Conservation (phyloP, 2,797 vertebrate genomes). For the Gorsachius magnificus region DNA sequence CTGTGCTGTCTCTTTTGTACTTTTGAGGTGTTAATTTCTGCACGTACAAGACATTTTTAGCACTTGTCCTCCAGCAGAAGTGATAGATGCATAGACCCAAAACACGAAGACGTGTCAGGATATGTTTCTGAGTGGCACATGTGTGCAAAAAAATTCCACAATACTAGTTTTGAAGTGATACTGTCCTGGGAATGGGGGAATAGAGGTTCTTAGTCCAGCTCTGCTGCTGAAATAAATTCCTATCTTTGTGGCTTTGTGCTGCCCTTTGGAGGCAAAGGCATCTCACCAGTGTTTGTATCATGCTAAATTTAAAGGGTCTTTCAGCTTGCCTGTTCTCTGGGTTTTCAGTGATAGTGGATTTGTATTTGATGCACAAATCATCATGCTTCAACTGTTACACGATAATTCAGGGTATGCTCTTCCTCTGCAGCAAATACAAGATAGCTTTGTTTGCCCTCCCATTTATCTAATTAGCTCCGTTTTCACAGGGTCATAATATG, state of each 20-base stretch:
- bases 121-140: no score
- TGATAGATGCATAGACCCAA: not conserved
- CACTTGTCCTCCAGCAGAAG: not conserved
- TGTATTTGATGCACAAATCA: not conserved
- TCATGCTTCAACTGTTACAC: not conserved
- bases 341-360: not conserved
- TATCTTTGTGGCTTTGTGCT: not conserved
- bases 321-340: not conserved
- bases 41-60: not conserved
- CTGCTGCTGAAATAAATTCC: not conserved
- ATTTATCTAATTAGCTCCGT: not conserved
- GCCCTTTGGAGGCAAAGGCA: not conserved
- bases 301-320: not conserved
- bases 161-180: not conserved
- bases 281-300: not conserved
- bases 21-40: not conserved
- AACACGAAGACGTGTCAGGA: not conserved
- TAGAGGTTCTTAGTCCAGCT: not conserved
- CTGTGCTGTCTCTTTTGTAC: not conserved
- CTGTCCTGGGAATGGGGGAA: not conserved
- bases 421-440: not conserved
- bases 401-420: not conserved
- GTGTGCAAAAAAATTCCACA: not conserved
- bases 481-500: not conserved
- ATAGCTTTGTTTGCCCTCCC: not conserved